Percentiles rank a stretch among this genome's conserved stretches.
Conservation (phyloP, 2,888 invertebrate genomes). For the Drosophila lacicola region DNA sequence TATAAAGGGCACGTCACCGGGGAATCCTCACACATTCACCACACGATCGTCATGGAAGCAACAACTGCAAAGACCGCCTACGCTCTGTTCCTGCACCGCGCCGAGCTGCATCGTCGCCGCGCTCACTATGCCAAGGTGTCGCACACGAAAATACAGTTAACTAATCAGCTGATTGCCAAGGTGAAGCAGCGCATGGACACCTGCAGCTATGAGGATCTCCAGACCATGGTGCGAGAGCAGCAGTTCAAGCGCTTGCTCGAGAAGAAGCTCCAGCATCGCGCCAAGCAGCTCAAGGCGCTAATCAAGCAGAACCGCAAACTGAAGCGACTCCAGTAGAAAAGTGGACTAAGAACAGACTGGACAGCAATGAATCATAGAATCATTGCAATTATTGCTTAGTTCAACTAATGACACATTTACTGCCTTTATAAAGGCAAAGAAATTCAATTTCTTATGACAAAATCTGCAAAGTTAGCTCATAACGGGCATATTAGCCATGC, state of each 20-base stretch:
- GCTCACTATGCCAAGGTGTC: slow-evolving; percentile 42
- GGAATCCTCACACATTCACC: slow-evolving; percentile 44
- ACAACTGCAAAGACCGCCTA: slow-evolving; percentile 47
- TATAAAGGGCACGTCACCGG: slow-evolving; percentile 32
- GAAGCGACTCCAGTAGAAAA: slow-evolving; percentile 30
- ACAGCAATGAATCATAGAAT: background rate
- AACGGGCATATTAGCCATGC: background rate
- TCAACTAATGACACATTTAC: slow-evolving; percentile 36
- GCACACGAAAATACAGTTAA: slow-evolving; percentile 59
- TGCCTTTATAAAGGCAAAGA: slow-evolving; percentile 36
- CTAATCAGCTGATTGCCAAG: slow-evolving; percentile 52
- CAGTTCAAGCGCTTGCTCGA: slow-evolving; percentile 59
- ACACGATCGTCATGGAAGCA: slow-evolving; percentile 51
- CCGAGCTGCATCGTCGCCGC: slow-evolving; percentile 58
- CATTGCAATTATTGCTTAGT: slow-evolving; percentile 5
- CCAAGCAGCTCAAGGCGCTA: slow-evolving; percentile 52
- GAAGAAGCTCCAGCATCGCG: slow-evolving; percentile 49
- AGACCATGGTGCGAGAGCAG: slow-evolving; percentile 52
- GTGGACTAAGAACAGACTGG: background rate
- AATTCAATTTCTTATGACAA: slow-evolving; percentile 54
- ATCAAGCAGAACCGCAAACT: slow-evolving; percentile 29
- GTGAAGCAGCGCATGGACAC: slow-evolving; percentile 45
- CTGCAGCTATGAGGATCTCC: slow-evolving; percentile 63
- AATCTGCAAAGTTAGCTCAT: too few relatives aligned
- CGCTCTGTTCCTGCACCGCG: slow-evolving; percentile 66